Conservation (phyloP, 2,888 invertebrate genomes). For the Tetragonisca angustula region DNA sequence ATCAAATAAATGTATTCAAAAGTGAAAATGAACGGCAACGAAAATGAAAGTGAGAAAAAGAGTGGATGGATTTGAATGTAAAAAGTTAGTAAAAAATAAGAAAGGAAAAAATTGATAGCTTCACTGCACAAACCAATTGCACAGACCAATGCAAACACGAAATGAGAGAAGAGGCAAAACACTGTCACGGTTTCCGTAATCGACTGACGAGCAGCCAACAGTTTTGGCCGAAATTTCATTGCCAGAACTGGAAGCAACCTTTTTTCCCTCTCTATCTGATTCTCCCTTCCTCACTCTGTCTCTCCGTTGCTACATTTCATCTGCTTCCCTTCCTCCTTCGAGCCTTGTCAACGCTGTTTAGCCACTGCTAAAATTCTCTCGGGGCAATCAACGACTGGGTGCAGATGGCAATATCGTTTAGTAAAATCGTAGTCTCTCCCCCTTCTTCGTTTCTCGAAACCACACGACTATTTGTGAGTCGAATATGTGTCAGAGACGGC, state of each 20-base stretch:
- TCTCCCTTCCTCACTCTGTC: slow-evolving; percentile 26
- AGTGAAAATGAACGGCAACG: too few species aligned
- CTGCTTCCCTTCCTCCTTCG: background rate
- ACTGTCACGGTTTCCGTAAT: slow-evolving; percentile 58
- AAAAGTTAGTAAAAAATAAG: background rate
- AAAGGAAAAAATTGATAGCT: background rate
- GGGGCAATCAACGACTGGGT: slow-evolving; percentile 3
- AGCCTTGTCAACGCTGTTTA: background rate
- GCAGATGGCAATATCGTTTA: slow-evolving; percentile 23
- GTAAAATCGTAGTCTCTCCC: background rate
- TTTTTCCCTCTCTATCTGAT: slow-evolving; percentile 38
- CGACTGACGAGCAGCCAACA: slow-evolving; percentile 59
- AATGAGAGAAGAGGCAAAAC: slow-evolving; percentile 17
- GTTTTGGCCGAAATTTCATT: slow-evolving; percentile 64
- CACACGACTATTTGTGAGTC: background rate
- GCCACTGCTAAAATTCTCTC: background rate
- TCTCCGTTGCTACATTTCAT: slow-evolving; percentile 13
- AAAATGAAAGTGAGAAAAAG: background rate
- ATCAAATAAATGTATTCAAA: background rate
- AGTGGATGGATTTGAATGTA: background rate
- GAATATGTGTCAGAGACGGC: slow-evolving; percentile 72
- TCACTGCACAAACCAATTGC: slow-evolving; percentile 48
- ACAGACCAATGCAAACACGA: slow-evolving; percentile 1
- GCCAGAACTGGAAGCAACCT: slow-evolving; percentile 49
- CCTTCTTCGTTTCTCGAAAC: background rate